A percentile compares a stretch with the other conserved stretches of the same genome.
phyloP scores from a whole-genome alignment of 2,888 invertebrate species.

The Baronia brevicornis region DNA sequence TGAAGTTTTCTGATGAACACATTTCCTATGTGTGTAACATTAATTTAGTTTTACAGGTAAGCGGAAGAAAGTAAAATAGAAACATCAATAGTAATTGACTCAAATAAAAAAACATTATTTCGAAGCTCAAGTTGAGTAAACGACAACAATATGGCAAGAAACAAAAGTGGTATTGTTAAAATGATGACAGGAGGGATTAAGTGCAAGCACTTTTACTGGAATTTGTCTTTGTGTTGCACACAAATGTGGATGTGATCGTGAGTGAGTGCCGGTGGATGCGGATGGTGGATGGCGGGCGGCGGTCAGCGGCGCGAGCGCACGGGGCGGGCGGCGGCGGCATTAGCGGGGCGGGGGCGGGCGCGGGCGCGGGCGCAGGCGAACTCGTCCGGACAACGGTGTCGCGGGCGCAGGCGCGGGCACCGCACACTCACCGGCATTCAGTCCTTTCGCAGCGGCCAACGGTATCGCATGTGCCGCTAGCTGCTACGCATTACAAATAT shows the following conservation, averaged over 20 bases:
- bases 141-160: conserved; percentile 21
- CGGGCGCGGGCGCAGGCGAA: conserved; percentile 65
- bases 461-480: conserved; percentile 72
- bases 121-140: too few relatives aligned
- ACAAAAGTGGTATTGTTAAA: conserved; percentile 30
- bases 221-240: conserved; percentile 49
- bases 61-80: conserved; percentile 3
- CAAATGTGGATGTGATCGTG: too few relatives aligned
- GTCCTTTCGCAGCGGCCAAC: conserved; percentile 73
- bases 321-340: conserved; percentile 29
- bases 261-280: too few relatives aligned
- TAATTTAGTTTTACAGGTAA: too few relatives aligned
- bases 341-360: conserved; percentile 53
- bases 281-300: conserved; percentile 19
- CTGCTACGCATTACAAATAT: conserved; percentile 57
- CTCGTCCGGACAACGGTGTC: conserved; percentile 71
- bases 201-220: conserved; percentile 69
- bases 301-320: conserved; percentile 35
- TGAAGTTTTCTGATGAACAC: background rate
- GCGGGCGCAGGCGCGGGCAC: conserved; percentile 47
- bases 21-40: too few relatives aligned
- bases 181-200: conserved; percentile 33
- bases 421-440: conserved; percentile 62
- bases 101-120: too few relatives aligned
- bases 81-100: too few relatives aligned